These are phyloP conservation scores for Chrysogorgia sp. DNA, from an alignment of 92 coral and sea anemone species.

Conservation along the genomic window DNA sequence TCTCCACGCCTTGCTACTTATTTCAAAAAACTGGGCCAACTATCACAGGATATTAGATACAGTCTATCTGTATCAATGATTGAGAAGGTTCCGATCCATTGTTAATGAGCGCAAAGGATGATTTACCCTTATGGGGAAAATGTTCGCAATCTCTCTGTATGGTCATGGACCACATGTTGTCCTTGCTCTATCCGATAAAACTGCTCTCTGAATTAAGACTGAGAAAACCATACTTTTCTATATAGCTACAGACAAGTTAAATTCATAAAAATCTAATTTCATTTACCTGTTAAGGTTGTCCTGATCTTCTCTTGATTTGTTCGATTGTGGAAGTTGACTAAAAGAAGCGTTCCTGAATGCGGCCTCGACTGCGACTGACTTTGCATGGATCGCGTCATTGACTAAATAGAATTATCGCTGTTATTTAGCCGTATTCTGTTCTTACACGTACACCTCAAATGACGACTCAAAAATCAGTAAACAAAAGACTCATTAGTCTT, in stretches of 20 bases:
- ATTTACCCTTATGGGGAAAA: too few relatives aligned
- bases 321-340: not conserved
- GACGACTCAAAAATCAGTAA: conserved; percentile 26
- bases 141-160: not conserved
- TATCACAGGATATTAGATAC: too few relatives aligned
- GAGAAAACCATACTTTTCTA: not conserved
- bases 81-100: too few relatives aligned
- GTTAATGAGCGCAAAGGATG: too few relatives aligned
- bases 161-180: not conserved
- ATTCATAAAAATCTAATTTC: not conserved
- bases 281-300: not conserved
- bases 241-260: not conserved
- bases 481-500: conserved; percentile 42
- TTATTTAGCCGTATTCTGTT: conserved; percentile 10
- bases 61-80: too few relatives aligned
- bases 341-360: not conserved
- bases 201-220: not conserved
- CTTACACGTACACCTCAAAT: conserved; percentile 19
- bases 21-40: too few relatives aligned
- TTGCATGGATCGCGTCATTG: not conserved
- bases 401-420: not conserved
- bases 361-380: not conserved
- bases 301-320: not conserved
- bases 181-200: not conserved
- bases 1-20: too few relatives aligned